phyloP scores from a whole-genome alignment of 2,113 vertebrate species.

The Misgurnus anguillicaudatus region DNA sequence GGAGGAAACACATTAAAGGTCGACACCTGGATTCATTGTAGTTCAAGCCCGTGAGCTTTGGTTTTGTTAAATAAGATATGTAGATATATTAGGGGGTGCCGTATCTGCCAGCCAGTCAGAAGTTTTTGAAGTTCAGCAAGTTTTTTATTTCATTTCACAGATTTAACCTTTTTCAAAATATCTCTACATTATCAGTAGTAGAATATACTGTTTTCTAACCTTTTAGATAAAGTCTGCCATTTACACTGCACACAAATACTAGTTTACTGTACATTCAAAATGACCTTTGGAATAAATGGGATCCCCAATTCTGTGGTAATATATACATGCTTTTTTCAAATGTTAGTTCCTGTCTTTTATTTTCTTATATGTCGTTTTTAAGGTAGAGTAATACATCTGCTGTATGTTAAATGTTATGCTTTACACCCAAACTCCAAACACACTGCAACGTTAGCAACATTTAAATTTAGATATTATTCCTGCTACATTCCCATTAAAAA shows the following conservation, averaged over 20 bases:
- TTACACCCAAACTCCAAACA: neutral
- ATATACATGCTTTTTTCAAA: conserved; percentile 17
- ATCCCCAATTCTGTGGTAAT: conserved; percentile 19
- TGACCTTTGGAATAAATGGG: conserved; percentile 71
- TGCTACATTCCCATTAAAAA: conserved; percentile 12
- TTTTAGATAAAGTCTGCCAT: conserved; percentile 66
- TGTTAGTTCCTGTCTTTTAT: conserved; percentile 3
- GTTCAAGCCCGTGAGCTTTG: no score
- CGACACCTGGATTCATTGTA: no score
- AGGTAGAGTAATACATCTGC: neutral
- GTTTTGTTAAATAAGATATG: no score
- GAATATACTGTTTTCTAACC: conserved; percentile 63
- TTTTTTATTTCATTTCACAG: conserved; percentile 19
- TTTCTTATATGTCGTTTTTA: conserved; percentile 16
- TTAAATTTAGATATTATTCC: neutral
- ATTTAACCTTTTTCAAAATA: conserved; percentile 55
- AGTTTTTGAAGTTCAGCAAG: neutral
- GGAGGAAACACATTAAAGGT: no score
- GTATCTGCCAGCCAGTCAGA: neutral
- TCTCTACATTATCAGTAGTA: conserved; percentile 32
- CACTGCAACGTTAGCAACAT: neutral
- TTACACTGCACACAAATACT: conserved; percentile 47
- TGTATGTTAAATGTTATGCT: neutral
- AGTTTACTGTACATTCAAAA: conserved; percentile 46
- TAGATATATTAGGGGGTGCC: no score